Conservation (phyloP, 2,888 invertebrate species). For the Idaea dimidiata region DNA sequence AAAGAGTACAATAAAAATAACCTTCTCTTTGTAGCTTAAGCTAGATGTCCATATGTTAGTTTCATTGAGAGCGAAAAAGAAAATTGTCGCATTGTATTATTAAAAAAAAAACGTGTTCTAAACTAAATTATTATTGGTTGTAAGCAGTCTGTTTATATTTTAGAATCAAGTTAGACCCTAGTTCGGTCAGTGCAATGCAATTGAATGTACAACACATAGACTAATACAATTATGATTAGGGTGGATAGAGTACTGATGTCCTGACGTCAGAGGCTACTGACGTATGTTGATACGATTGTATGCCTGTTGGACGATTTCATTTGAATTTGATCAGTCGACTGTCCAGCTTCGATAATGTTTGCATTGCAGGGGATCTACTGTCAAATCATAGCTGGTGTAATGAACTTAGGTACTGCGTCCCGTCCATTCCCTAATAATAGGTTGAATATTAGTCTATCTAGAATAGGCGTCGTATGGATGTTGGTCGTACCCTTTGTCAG, state of each 20-base stretch:
- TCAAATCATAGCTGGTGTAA: constrained; percentile 14
- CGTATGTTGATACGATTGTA: constrained; percentile 76
- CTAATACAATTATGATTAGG: constrained; percentile 49
- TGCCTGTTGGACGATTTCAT: constrained; percentile 70
- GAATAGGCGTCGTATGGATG: background rate
- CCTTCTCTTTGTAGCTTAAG: too few species aligned
- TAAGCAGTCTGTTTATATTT: background rate
- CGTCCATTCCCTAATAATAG: background rate
- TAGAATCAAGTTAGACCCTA: background rate
- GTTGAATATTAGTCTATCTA: background rate
- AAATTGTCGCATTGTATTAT: too few species aligned
- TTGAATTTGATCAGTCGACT: constrained; percentile 78
- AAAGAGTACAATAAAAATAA: too few species aligned
- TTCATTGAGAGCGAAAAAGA: too few species aligned
- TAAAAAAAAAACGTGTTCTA: too few species aligned
- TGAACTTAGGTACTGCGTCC: constrained; percentile 11
- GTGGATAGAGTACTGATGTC: constrained; percentile 44
- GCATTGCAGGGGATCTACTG: constrained; percentile 45
- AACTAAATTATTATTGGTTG: background rate
- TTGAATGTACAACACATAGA: constrained; percentile 27
- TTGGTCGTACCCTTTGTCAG: background rate
- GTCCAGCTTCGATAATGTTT: constrained; percentile 69
- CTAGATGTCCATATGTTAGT: too few species aligned
- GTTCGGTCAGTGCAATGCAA: constrained; percentile 21
- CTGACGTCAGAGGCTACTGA: constrained; percentile 64